phyloP scores from a whole-genome alignment of 2,888 invertebrate genomes.

The Hanleya hanleyi region DNA sequence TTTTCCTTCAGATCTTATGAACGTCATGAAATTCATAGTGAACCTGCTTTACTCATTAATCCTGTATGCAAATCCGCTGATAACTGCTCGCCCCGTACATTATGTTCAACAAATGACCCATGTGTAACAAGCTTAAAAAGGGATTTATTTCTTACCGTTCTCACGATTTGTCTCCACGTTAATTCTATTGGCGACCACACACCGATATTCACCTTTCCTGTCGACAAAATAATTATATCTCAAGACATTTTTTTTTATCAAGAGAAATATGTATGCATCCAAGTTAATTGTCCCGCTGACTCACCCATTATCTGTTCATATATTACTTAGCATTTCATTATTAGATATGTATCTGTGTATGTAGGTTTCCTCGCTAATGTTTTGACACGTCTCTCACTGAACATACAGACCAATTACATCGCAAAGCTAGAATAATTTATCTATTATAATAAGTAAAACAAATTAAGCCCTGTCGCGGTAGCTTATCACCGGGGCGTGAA shows the following conservation, averaged over 20 bases:
- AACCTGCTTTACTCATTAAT: too few species aligned
- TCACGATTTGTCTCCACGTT: background rate
- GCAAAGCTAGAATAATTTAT: too few species aligned
- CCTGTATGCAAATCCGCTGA: background rate
- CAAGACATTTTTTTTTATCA: background rate
- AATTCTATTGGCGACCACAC: background rate
- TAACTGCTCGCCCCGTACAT: background rate
- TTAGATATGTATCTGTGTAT: background rate
- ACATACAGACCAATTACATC: too few species aligned
- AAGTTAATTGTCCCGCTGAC: background rate
- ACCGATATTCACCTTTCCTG: background rate
- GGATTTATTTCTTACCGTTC: constrained; percentile 4
- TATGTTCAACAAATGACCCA: background rate
- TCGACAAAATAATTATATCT: background rate
- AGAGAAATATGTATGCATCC: background rate
- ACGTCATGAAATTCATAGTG: too few species aligned
- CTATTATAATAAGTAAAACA: too few species aligned
- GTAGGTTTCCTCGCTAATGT: too few species aligned
- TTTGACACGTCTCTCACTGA: too few species aligned
- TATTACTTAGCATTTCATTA: constrained; percentile 9
- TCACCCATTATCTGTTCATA: background rate
- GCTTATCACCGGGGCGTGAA: too few species aligned
- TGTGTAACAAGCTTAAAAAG: background rate
- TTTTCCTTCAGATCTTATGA: too few species aligned
- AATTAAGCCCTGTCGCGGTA: too few species aligned